These are phyloP conservation scores for Enteromius unitaeniatus DNA, from an alignment of 2,797 vertebrate genomes.

Conservation along the genomic window DNA sequence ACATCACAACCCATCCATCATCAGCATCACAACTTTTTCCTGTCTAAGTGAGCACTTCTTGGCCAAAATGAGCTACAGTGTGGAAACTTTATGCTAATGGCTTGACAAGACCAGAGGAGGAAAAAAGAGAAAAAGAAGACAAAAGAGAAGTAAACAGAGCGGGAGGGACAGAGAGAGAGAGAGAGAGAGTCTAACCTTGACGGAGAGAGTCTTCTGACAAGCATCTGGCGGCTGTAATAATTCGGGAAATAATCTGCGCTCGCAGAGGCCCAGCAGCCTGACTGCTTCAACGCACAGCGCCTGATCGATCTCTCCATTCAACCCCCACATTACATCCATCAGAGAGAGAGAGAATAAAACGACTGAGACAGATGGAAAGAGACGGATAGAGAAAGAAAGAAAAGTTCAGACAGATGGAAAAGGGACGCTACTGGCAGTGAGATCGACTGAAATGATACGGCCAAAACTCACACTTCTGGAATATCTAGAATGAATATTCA, in stretches of 20 bases:
- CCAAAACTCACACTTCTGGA: constrained; percentile 6
- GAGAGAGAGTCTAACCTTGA: constrained; percentile 76
- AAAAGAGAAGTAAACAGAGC: constrained; percentile 37
- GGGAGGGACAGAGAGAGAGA: constrained; percentile 34
- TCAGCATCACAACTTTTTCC: background rate
- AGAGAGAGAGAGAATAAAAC: constrained; percentile 49
- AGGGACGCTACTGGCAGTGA: constrained; percentile 18
- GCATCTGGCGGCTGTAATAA: constrained; percentile 84
- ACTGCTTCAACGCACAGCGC: constrained; percentile 73
- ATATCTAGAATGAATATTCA: background rate
- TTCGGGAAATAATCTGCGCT: constrained; percentile 80
- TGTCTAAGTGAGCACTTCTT: background rate
- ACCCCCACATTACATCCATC: constrained; percentile 41
- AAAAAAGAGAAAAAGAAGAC: constrained; percentile 26
- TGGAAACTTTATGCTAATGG: constrained; percentile 19
- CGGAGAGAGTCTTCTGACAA: constrained; percentile 80
- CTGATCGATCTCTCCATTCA: constrained; percentile 75
- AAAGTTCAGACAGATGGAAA: constrained; percentile 29
- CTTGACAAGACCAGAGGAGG: background rate
- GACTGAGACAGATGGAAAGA: constrained; percentile 50
- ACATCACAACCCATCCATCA: constrained; percentile 8
- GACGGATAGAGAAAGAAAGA: constrained; percentile 36
- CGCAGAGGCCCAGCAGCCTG: constrained; percentile 80
- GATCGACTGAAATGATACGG: constrained; percentile 32
- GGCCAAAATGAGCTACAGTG: background rate